Evolutionary conservation across 2,888 invertebrate genomes (phyloP).

Genomic region (Sialis fuliginosa): DNA sequence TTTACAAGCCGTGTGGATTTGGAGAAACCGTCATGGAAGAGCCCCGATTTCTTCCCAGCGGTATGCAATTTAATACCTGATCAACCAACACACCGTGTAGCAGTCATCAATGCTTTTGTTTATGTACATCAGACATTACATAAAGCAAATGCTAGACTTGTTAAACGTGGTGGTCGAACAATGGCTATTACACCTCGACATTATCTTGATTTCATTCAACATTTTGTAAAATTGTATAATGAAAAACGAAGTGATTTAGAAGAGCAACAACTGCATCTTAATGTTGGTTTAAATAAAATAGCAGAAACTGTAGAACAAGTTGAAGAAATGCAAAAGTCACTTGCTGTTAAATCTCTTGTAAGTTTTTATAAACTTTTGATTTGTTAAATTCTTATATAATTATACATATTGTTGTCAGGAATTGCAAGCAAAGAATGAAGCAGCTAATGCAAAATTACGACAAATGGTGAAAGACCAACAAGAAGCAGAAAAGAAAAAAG

Average conservation of each 20-base stretch:
- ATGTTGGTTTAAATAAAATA: slow-evolving; percentile 96
- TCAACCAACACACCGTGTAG: slow-evolving; percentile 75
- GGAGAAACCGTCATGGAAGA: slow-evolving; percentile 67
- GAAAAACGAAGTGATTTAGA: slow-evolving; percentile 97
- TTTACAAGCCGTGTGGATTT: slow-evolving; percentile 92
- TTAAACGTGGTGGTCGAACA: slow-evolving; percentile 82
- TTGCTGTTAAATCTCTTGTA: slow-evolving; percentile 87
- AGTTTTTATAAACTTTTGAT: slow-evolving; percentile 3
- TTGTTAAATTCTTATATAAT: not conserved
- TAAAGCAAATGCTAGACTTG: slow-evolving; percentile 78
- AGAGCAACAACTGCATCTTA: slow-evolving; percentile 95
- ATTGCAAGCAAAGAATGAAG: slow-evolving; percentile 92
- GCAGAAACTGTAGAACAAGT: slow-evolving; percentile 99
- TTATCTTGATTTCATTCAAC: slow-evolving; percentile 97
- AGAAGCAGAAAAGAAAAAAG: slow-evolving; percentile 97
- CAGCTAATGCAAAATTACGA: slow-evolving; percentile 95
- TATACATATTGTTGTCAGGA: slow-evolving; percentile 29
- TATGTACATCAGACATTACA: slow-evolving; percentile 96
- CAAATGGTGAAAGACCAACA: slow-evolving; percentile 99
- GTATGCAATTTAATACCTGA: slow-evolving; percentile 61
- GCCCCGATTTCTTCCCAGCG: slow-evolving; percentile 82
- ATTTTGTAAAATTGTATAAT: slow-evolving; percentile 93
- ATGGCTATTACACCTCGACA: slow-evolving; percentile 97
- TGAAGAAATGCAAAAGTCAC: slow-evolving; percentile 96
- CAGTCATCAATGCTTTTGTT: slow-evolving; percentile 96